Conservation (phyloP, 37 sponge, comb jelly and placozoan genomes). For the Geodia barretti region DNA sequence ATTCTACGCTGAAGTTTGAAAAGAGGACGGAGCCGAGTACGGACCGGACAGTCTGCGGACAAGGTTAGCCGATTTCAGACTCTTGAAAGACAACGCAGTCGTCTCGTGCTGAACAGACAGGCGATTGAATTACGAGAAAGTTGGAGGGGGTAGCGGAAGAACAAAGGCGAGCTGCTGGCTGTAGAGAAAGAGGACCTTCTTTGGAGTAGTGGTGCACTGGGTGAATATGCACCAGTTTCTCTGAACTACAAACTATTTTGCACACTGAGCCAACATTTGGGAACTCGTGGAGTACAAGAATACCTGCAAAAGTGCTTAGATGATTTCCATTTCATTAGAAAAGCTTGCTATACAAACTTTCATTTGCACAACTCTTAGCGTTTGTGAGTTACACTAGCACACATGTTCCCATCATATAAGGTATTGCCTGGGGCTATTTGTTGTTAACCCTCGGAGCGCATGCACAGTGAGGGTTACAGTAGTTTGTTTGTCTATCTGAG, state of each 20-base stretch:
- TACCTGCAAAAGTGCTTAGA: conserved; percentile 4
- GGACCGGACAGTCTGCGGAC: background rate
- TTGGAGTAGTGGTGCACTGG: conserved; percentile 22
- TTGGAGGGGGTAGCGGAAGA: background rate
- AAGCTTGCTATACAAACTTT: background rate
- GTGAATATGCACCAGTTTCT: background rate
- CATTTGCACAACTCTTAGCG: no score
- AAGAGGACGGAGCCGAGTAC: background rate
- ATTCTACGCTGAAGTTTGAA: background rate
- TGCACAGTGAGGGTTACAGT: no score
- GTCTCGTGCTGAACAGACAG: background rate
- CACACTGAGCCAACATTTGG: conserved; percentile 8
- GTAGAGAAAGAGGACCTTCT: conserved; percentile 19
- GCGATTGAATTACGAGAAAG: conserved; percentile 4
- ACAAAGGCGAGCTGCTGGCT: background rate
- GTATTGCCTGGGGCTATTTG: no score
- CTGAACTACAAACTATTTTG: conserved; percentile 18
- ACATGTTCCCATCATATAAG: no score
- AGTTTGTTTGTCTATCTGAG: no score
- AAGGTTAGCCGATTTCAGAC: background rate
- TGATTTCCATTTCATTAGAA: conserved; percentile 4
- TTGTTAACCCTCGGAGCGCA: no score
- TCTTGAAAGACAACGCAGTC: background rate
- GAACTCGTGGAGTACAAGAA: conserved; percentile 2
- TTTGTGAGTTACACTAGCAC: no score